Evolutionary conservation across 64 coral and sea anemone genomes (phyloP), one percentile per base, ranked within the genome.

Genomic region (Porites australiensis): DNA sequence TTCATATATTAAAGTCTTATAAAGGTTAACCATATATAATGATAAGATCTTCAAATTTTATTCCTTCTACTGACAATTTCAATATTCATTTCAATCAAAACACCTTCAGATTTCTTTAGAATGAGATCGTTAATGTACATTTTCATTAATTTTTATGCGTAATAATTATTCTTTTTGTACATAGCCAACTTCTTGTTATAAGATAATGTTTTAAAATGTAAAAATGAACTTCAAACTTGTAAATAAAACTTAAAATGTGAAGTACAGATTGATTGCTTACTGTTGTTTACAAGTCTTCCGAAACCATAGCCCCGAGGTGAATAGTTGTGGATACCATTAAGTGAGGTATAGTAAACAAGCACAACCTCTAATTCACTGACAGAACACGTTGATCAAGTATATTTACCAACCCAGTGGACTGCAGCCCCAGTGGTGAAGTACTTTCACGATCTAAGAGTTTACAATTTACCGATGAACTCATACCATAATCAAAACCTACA

Each of bases 201-300:
- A 47, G 62, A 48, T 65, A 84, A 69, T 84, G 53, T 84, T 84
- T 76, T 84, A 49, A 68, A 67, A 84, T 84, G 81, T 84, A 84
- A 84, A 84, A 51, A 68, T 50, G 44, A 51, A n/a, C 14, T 45
- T 64, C 43, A 62, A 64, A 82, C 79, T 82, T 84, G 81, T 84
- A 84, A 69, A 84, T 84, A 84, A 84, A 84, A 68, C 51, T 84
- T 16, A 69, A 51, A 68, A 4, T 50, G 18, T 50, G 8, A n/a
- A 13, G 45, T 27, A 5, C 6, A 50, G 16, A 8, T 44, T 58
- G 4, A 7, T 83, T 50, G 23, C 9, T 64, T 52, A 57, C 54
- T 6, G 54, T 57, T 57, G 12, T 57, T 57, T 57, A 9, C 7
- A 7, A 57, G 54, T 57, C 54, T 57, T 57, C 27, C 27, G 27